These are phyloP conservation scores for Sphaeramia orbicularis DNA, from an alignment of 2,797 vertebrate species.

Conservation along the genomic window DNA sequence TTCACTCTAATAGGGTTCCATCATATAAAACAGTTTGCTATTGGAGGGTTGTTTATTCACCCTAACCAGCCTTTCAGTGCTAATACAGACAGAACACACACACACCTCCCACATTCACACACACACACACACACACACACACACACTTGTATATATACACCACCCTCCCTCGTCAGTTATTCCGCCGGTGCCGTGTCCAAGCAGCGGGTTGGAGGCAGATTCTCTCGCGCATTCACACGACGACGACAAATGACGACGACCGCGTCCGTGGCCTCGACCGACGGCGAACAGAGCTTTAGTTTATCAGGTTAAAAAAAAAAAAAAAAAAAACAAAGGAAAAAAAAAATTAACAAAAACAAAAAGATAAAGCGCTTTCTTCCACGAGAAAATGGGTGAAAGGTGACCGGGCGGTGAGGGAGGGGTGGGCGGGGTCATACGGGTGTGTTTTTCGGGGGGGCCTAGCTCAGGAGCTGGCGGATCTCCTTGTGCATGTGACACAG, in stretches of 20 bases:
- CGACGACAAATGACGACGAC: too few species aligned
- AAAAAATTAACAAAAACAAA: too few species aligned
- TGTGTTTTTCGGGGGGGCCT: conserved; percentile 75
- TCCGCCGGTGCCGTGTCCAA: too few species aligned
- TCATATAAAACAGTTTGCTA: conserved; percentile 74
- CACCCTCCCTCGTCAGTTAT: conserved; percentile 58
- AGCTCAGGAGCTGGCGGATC: conserved; percentile 98
- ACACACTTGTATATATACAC: conserved; percentile 53
- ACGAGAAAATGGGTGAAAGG: conserved; percentile 40
- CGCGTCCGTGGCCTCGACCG: too few species aligned
- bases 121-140: too few species aligned
- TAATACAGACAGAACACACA: conserved; percentile 70
- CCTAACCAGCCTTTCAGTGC: conserved; percentile 79
- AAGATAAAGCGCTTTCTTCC: conserved; percentile 75
- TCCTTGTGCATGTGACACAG: conserved; percentile 99
- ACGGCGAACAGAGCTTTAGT: too few species aligned
- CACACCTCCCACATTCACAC: conserved; percentile 43
- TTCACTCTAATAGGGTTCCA: conserved; percentile 67
- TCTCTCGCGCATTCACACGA: too few species aligned
- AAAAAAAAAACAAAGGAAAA: conserved; percentile 67
- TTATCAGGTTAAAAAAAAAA: conserved; percentile 71
- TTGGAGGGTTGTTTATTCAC: conserved; percentile 47
- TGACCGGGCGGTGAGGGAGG: neutral
- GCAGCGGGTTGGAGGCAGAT: too few species aligned
- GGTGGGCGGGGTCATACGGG: conserved; percentile 27